Evolutionary conservation across 2,797 vertebrate species (phyloP), one percentile per base, ranked within the genome.

Genomic region (Tokudaia tokunoshimensis): DNA sequence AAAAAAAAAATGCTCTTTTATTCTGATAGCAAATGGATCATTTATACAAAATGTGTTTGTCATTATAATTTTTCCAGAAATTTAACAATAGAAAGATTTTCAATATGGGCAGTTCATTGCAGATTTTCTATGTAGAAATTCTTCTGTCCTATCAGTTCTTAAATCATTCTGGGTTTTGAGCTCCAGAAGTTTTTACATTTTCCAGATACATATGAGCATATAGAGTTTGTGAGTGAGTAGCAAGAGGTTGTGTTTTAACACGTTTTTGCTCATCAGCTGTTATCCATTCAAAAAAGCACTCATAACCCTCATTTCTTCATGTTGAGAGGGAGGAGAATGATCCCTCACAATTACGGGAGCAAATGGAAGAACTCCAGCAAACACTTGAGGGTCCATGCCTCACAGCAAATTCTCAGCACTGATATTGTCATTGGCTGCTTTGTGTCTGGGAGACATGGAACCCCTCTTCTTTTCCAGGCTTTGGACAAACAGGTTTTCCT

Each of bases 21-120:
- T 55, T 57, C 22, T 9, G 6, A 72, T 93, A 95, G 96, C 78
- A 63, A 47, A 20, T 79, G 63, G 31, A 34, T 96, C 84, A 83
- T 94, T 98, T 97, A 94, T 95, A 94, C 63, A 96, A 92, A 83
- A 90, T 86, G 20, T 70, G 31, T 9, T 76, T 34, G 85, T 14
- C 1, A 96, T 92, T 89, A 47, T 91, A 76, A 74, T 79, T 88
- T 96, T 97, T 97, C 59, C 94, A 87, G 47, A 92, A 95, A 92
- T 67, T 59, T 10, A 0, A 37, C 93, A 96, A 57, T 4, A 94
- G 10, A 44, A 55, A 96, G 0, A 81, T 91, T 12, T 87, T 91
- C 75, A 80, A 91, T 86, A 94, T 92, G 29, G 79, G 47, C 19
- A 14, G 0, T 88, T 75, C 6, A 83, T 91, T 22, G 57, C 17